A percentile compares a stretch with the other conserved stretches of the same genome.
These are phyloP conservation scores for Dufourea novaeangliae DNA, from an alignment of 1,140 invertebrate genomes.

Conservation along the genomic window DNA sequence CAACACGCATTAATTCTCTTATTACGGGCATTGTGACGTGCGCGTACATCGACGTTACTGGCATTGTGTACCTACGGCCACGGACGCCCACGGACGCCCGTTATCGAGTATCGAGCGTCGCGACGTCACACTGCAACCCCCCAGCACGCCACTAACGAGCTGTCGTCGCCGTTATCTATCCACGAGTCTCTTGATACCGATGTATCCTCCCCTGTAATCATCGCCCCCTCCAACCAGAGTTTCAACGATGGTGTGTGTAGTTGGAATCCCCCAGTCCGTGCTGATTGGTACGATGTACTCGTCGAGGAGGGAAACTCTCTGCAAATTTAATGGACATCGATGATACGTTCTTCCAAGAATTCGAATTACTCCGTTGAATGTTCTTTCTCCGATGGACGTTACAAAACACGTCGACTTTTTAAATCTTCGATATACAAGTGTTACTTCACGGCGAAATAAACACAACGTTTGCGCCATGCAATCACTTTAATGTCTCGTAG, in stretches of 20 bases:
- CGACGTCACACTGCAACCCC: slow-evolving; percentile 65
- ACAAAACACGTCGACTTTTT: no score
- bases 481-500: no score
- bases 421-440: no score
- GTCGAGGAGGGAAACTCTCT: slow-evolving; percentile 1
- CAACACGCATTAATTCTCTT: slow-evolving; percentile 74
- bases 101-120: slow-evolving; percentile 74
- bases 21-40: slow-evolving; percentile 72
- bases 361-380: no score
- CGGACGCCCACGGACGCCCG: slow-evolving; percentile 60
- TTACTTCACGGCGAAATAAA: no score
- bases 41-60: slow-evolving; percentile 46
- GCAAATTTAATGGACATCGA: neutral
- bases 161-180: slow-evolving; percentile 70
- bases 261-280: no score
- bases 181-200: slow-evolving; percentile 55
- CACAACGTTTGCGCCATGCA: no score
- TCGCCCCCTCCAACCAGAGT: slow-evolving; percentile 30
- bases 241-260: neutral
- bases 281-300: neutral
- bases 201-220: slow-evolving; percentile 45
- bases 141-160: slow-evolving; percentile 72
- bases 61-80: slow-evolving; percentile 46
- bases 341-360: neutral
- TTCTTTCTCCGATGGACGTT: no score